Evolutionary conservation across 1,140 invertebrate genomes (phyloP).

Genomic region (Calephelis virginiensis): DNA sequence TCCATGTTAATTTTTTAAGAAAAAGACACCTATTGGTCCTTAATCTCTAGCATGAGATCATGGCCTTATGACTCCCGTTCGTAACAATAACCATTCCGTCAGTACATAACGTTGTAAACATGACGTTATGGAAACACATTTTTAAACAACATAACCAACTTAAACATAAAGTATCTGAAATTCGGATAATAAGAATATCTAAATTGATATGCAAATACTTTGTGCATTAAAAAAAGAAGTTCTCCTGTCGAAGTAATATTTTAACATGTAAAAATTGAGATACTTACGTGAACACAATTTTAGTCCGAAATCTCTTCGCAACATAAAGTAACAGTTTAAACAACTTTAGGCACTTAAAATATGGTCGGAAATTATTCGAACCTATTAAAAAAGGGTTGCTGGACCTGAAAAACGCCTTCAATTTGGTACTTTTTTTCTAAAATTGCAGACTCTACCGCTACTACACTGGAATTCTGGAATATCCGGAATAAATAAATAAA

Average conservation of each 20-base stretch:
- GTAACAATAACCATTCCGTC: too few species aligned
- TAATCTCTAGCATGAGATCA: too few species aligned
- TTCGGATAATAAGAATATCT: too few species aligned
- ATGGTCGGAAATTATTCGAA: background rate
- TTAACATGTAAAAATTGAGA: background rate
- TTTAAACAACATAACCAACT: too few species aligned
- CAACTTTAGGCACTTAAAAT: background rate
- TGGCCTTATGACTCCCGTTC: too few species aligned
- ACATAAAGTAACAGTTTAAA: background rate
- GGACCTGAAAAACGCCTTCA: background rate
- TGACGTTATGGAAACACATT: too few species aligned
- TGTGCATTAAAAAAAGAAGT: background rate
- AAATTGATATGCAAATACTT: background rate
- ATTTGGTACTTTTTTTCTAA: background rate
- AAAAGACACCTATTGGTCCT: too few species aligned
- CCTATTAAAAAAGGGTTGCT: background rate
- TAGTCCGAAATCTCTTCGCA: background rate
- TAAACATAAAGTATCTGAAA: too few species aligned
- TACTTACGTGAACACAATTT: background rate
- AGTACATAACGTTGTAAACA: too few species aligned
- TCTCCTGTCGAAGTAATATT: too few species aligned
- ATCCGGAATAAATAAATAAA: background rate
- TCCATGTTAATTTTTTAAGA: too few species aligned
- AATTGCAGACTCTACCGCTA: background rate
- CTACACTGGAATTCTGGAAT: background rate